phyloP scores from a whole-genome alignment of 1,140 invertebrate species.

The Oryctes rhinoceros region DNA sequence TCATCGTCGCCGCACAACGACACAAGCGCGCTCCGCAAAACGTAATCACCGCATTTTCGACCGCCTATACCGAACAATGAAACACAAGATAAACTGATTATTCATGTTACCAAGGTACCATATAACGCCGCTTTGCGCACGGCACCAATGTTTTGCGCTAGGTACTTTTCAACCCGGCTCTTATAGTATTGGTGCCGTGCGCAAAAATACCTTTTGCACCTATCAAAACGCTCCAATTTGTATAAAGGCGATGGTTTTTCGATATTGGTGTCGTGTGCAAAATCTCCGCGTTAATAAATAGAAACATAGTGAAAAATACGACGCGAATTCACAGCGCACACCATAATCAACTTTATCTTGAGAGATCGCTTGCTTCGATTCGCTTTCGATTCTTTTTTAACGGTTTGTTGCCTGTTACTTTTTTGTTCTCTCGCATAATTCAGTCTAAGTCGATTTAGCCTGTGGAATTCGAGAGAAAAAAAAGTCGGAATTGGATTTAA shows the following conservation, averaged over 20 bases:
- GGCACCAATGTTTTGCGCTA: conserved; percentile 36
- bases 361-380: not conserved
- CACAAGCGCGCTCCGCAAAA: not conserved
- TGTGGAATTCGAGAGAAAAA: not conserved
- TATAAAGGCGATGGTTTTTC: not conserved
- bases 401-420: not conserved
- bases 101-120: conserved; percentile 35
- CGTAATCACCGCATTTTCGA: conserved; percentile 7
- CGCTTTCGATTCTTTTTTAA: not conserved
- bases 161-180: not conserved
- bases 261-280: conserved; percentile 34
- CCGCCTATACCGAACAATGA: conserved; percentile 23
- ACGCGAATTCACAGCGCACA: not conserved
- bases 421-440: not conserved
- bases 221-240: not conserved
- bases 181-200: conserved; percentile 3
- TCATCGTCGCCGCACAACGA: conserved; percentile 36
- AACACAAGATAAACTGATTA: conserved; percentile 32
- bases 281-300: not conserved
- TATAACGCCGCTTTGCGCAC: conserved; percentile 26
- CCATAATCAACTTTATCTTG: not conserved
- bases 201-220: conserved; percentile 30
- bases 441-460: not conserved
- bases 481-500: not conserved
- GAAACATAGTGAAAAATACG: not conserved